phyloP scores from a whole-genome alignment of 1,140 invertebrate genomes.

The Onthophagus taurus region DNA sequence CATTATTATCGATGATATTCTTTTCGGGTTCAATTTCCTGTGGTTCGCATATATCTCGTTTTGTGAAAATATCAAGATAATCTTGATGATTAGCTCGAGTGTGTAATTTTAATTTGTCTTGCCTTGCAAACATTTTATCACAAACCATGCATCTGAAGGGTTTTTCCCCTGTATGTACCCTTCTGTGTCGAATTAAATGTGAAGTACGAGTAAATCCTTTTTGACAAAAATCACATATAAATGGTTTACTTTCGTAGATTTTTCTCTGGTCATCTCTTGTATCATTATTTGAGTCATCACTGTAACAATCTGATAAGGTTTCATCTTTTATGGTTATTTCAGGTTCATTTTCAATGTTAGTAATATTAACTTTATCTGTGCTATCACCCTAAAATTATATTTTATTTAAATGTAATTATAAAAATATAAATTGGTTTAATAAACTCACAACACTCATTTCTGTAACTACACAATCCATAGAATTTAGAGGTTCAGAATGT shows the following conservation, averaged over 20 bases:
- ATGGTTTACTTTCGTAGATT: conserved; percentile 22
- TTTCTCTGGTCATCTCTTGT: conserved; percentile 8
- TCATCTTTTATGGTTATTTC: too few species aligned
- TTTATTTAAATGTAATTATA: too few species aligned
- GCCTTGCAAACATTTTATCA: conserved; percentile 55
- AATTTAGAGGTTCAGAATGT: too few species aligned
- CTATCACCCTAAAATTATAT: too few species aligned
- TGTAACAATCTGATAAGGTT: background rate
- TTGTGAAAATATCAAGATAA: conserved; percentile 1
- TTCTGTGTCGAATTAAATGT: conserved; percentile 63
- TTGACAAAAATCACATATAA: conserved; percentile 29
- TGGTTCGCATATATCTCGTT: background rate
- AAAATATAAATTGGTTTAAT: too few species aligned
- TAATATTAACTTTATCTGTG: too few species aligned
- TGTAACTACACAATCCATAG: too few species aligned
- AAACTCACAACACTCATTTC: too few species aligned
- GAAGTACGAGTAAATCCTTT: conserved; percentile 44
- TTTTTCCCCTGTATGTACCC: conserved; percentile 51
- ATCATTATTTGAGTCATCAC: too few species aligned
- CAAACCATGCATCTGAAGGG: conserved; percentile 49
- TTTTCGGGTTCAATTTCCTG: background rate
- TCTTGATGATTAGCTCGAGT: conserved; percentile 27
- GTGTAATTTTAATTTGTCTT: conserved; percentile 49
- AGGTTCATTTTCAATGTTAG: too few species aligned
- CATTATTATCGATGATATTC: background rate